These are phyloP conservation scores for Tetramorium simillimum DNA, from an alignment of 1,140 invertebrate genomes.

Conservation along the genomic window DNA sequence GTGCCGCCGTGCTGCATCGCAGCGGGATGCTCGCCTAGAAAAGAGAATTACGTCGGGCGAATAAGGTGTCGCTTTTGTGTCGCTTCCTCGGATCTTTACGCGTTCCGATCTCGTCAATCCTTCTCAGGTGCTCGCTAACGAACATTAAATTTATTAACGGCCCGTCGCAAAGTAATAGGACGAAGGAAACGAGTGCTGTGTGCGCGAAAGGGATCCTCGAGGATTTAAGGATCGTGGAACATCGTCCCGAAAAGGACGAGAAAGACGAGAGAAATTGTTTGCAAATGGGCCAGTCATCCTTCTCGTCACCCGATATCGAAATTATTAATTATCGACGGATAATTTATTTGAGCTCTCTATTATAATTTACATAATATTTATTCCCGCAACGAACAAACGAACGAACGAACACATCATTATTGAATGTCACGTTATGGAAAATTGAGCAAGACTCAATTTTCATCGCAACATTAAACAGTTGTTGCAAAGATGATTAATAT, in stretches of 20 bases:
- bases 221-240: neutral
- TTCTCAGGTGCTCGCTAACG: conserved; percentile 44
- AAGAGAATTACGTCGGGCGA: conserved; percentile 41
- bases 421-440: neutral
- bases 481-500: conserved; percentile 31
- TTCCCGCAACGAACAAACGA: neutral
- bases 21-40: conserved; percentile 91
- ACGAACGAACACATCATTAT: neutral
- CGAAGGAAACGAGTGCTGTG: neutral
- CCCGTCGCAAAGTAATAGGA: neutral
- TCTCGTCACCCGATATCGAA: neutral
- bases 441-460: neutral
- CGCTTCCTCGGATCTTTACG: neutral
- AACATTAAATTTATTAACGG: conserved; percentile 57
- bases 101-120: conserved; percentile 28
- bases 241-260: neutral
- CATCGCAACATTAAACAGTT: conserved; percentile 18
- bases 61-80: conserved; percentile 23
- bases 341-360: neutral
- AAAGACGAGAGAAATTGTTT: neutral
- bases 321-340: neutral
- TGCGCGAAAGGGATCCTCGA: neutral
- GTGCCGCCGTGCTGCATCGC: conserved; percentile 90
- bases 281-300: neutral
- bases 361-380: neutral